Evolutionary conservation across 2,113 vertebrate genomes (phyloP), one percentile per base, ranked within the genome.

Genomic region (Podarcis raffonei): DNA sequence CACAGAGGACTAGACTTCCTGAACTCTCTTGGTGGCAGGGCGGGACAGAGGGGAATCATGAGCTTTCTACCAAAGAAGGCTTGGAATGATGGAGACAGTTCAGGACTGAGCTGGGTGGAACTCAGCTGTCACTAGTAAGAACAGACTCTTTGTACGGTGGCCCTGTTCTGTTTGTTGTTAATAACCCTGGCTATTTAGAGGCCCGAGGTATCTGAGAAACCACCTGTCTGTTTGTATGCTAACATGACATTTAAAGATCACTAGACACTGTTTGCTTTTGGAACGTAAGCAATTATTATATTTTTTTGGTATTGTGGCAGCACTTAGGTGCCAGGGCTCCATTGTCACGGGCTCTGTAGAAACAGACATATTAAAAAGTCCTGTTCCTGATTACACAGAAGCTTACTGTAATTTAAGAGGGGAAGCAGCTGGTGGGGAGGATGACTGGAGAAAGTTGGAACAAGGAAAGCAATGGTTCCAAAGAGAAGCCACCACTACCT

Each of bases 231-330:
- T 23, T 74, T 62, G 35, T 59, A n/a, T 82, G 69, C 30, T 65
- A 72, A 37, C 32, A 37, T n/a, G 69, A 42, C 53, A 81, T 87
- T 81, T 87, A 81, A 72, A 87, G 25, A 42, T 74, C 39, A 16
- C 25, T 72, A 35, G 78, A 39, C 32, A 22, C 16, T 87, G 68
- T 87, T 74, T 87, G 69, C 71, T 75, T 83, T 88, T 32, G 18
- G 30, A 42, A 62, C 23, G 42, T 9, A 75, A 42, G 25, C 66
- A 62, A 66, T 53, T 68, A 27, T 75, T 85, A 53, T 80, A 79
- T 37, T 87, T 77, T 39, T 72, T 74, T 87, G 48, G 27, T 65
- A 75, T 75, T 48, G 6, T 39, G 69, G 53, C 35, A 88, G 79
- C 79, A 23, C 9, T 62, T 87, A 42, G 16, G 23, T 65, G 35